Conservation (phyloP, 2,113 vertebrate genomes). For the Fukomys damarensis region DNA sequence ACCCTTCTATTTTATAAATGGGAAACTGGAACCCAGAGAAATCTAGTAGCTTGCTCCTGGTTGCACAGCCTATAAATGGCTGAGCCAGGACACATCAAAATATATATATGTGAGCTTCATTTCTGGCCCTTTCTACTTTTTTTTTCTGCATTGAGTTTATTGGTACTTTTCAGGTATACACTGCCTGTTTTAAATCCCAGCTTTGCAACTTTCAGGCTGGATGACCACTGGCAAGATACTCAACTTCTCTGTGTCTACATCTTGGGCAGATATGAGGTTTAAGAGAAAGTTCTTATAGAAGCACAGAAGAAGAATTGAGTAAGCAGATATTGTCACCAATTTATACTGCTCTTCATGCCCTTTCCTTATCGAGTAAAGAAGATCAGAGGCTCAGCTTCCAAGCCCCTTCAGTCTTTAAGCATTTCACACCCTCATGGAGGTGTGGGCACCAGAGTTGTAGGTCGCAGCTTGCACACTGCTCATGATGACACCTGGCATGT, state of each 20-base stretch:
- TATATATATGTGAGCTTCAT: neutral
- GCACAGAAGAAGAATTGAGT: neutral
- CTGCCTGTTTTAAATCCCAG: neutral
- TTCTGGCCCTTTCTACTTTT: neutral
- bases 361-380: neutral
- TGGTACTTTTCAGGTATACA: no score
- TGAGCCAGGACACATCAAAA: neutral
- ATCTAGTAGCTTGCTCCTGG: neutral
- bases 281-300: neutral
- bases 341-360: neutral
- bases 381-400: neutral
- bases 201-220: neutral
- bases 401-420: neutral
- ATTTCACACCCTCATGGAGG: neutral
- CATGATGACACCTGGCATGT: neutral
- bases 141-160: no score
- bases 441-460: neutral
- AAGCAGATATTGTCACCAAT: neutral
- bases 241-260: neutral
- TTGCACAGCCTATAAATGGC: neutral
- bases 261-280: neutral
- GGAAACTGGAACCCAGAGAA: neutral
- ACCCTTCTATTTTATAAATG: neutral
- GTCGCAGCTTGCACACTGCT: neutral
- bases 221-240: neutral